Percentiles rank a stretch among this genome's conserved stretches.
Conservation (phyloP, 2,797 vertebrate genomes). For the Pangasius mekongensis region DNA sequence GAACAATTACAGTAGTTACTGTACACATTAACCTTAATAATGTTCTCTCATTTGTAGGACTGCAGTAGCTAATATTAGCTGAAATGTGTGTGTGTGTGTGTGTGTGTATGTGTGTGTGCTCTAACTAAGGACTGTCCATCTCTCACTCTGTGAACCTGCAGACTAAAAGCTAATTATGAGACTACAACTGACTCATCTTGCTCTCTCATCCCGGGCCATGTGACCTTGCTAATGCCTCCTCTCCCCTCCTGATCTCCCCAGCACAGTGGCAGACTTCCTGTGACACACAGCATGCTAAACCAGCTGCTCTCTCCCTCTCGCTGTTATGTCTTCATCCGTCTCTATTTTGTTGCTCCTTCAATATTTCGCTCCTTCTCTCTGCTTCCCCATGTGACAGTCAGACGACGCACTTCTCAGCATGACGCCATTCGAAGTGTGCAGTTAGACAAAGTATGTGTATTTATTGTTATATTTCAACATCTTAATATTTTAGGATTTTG, state of each 20-base stretch:
- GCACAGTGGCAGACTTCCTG: conserved; percentile 64
- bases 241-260: conserved; percentile 62
- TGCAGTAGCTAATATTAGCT: background rate
- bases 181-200: conserved; percentile 62
- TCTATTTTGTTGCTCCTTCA: background rate
- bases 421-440: background rate
- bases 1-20: background rate
- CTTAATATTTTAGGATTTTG: background rate
- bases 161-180: conserved; percentile 73
- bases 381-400: background rate
- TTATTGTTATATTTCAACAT: background rate
- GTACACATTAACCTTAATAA: background rate
- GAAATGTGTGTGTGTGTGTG: background rate
- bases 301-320: conserved; percentile 56
- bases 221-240: conserved; percentile 58
- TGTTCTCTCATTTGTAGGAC: background rate
- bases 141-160: conserved; percentile 63
- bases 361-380: background rate
- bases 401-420: background rate
- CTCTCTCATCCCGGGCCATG: conserved; percentile 52
- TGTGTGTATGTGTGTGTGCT: conserved; percentile 2
- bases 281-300: conserved; percentile 46
- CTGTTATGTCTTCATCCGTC: conserved; percentile 4
- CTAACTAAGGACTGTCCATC: conserved; percentile 33
- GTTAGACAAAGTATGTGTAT: background rate